A percentile compares a stretch with the other conserved stretches of the same genome.
phyloP scores from a whole-genome alignment of 1,140 invertebrate genomes.

The Drosophila prosaltans region DNA sequence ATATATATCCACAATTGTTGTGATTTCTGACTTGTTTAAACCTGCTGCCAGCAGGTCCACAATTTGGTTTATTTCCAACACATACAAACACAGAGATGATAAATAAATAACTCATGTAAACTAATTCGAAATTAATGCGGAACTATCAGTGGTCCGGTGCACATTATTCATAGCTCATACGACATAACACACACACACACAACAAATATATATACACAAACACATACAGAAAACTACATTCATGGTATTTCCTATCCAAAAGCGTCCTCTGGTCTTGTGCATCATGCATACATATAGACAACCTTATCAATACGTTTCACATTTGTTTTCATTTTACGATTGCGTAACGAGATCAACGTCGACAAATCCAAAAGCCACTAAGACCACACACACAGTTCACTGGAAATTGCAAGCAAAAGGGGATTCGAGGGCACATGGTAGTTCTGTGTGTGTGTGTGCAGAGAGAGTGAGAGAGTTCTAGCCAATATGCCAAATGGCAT shows the following conservation, averaged over 20 bases:
- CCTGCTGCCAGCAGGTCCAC: background rate
- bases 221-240: background rate
- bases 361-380: constrained; percentile 79
- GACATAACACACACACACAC: background rate
- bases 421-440: constrained; percentile 15
- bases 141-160: constrained; percentile 32
- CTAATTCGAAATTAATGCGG: constrained; percentile 43
- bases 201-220: too few relatives aligned
- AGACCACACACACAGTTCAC: constrained; percentile 60
- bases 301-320: constrained; percentile 77
- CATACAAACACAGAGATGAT: background rate
- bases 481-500: constrained; percentile 67
- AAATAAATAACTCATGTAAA: constrained; percentile 32
- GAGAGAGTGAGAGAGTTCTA: constrained; percentile 17
- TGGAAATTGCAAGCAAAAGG: constrained; percentile 22
- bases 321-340: constrained; percentile 82
- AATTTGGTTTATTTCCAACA: constrained; percentile 4
- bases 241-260: background rate
- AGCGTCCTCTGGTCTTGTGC: background rate
- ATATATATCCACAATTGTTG: background rate
- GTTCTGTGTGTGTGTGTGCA: too few relatives aligned
- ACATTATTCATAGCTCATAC: constrained; percentile 48
- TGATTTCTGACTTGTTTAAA: constrained; percentile 10
- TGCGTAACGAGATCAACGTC: constrained; percentile 77
- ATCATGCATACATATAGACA: constrained; percentile 44